Evolutionary conservation across 2,797 vertebrate species (phyloP), one percentile per base, ranked within the genome.

Genomic region (Phoeniculus purpureus): DNA sequence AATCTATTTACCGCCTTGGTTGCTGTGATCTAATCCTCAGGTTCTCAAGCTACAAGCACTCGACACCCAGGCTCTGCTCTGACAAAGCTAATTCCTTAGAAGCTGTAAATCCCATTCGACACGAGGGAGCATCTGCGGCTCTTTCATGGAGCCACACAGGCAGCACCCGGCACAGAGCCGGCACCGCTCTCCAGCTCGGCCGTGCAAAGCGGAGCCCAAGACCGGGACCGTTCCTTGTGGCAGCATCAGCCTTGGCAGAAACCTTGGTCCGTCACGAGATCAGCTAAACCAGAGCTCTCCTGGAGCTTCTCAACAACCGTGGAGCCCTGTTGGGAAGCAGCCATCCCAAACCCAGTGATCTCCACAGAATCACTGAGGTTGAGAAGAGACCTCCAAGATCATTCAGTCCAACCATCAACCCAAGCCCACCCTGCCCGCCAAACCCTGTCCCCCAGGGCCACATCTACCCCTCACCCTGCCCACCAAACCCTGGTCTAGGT

Each of bases 141-240:
- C 12, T 91, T 91, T 73, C 52, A 72, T 43, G 12, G 48, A 91
- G 71, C 48, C 29, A 50, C 23, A 31, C 31, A 74, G 78, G 58
- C 37, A 84, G 34, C 11, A 61, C 66, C 9, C 19, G 92, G 67
- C 96, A 91, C 77, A 94, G 92, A 93, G 62, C 79, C 91, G 85
- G 60, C 64, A 82, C 48, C 8, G 5, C 70, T 94, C 85, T 37
- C 79, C 70, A 82, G 61, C 40, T 78, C 60, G 92, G 31, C 71
- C 90, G 93, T 92, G 76, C 85, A 89, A 95, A 93, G 62, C 52
- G 88, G 75, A 95, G 58, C 72, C 80, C 87, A 80, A 95, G 94
- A 64, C 0, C 1, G 86, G 93, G 54, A 93, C 93, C 92, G 67
- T 75, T 86, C 68, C 83, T 95, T 88, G 56, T 48, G 54, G 25